A percentile compares a stretch with the other conserved stretches of the same genome.
phyloP scores from a whole-genome alignment of 2,888 invertebrate species.

The Drosophila ochracea region DNA sequence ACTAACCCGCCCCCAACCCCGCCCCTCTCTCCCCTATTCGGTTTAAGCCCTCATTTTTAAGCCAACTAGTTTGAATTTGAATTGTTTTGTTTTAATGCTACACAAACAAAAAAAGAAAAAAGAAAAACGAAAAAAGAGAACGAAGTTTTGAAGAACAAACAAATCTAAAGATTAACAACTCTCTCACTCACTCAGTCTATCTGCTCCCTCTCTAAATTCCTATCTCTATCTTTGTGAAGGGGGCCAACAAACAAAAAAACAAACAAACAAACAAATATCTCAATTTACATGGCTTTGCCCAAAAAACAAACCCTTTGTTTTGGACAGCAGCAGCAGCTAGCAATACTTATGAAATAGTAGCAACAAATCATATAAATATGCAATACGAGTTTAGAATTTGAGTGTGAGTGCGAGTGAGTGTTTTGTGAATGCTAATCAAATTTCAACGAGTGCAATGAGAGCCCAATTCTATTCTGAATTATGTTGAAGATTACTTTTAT shows the following conservation, averaged over 20 bases:
- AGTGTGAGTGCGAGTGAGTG: constrained; percentile 23
- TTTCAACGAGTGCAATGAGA: neutral
- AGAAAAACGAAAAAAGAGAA: constrained; percentile 7
- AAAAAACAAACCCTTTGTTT: neutral
- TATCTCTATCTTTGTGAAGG: constrained; percentile 16
- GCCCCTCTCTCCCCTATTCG: neutral
- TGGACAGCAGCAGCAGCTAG: constrained; percentile 4
- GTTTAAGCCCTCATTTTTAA: constrained; percentile 15
- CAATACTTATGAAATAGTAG: constrained; percentile 47
- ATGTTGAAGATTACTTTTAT: neutral
- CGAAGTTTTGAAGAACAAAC: constrained; percentile 4
- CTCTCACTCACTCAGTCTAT: neutral
- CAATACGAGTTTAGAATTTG: constrained; percentile 44
- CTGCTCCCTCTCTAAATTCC: neutral
- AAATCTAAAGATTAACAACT: neutral
- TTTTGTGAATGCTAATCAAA: neutral
- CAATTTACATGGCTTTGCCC: constrained; percentile 32
- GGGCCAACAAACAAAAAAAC: constrained; percentile 26
- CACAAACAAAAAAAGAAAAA: neutral
- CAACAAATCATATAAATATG: constrained; percentile 39
- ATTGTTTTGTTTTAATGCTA: constrained; percentile 14
- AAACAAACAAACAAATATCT: constrained; percentile 36
- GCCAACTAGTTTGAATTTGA: constrained; percentile 30
- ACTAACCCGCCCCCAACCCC: neutral
- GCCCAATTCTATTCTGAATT: neutral